Evolutionary conservation across 2,113 vertebrate species (phyloP), one percentile per base, ranked within the genome.

Genomic region (Oceanodroma tethys): DNA sequence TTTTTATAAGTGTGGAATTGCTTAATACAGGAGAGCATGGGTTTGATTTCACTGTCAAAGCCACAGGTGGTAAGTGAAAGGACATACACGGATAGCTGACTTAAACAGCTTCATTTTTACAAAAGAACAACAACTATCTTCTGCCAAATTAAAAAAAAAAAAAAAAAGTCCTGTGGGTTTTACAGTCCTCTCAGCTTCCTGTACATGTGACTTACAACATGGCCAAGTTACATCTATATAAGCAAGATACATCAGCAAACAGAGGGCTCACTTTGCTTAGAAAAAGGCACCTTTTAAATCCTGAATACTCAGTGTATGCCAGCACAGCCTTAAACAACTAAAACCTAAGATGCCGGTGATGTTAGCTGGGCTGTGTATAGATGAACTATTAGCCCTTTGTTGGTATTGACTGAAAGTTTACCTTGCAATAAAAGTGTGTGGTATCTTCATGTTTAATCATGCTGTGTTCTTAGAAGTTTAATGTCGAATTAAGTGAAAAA

Each of bases 141-240:
- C 50, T 81, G 81, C 68, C 89, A 79, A 84, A 30, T 67, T 56
- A 20, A 34, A n/a, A 53, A n/a, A 68, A 42, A 40, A 38, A 63
- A 40, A 18, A 36, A 55, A 20, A 10, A n/a, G 8, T 13, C 32
- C 40, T 90, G 86, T 6, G 93, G 88, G 56, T 94, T 95, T 92
- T 84, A 27, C 19, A 91, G 66, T 8, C 58, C 80, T 86, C 48
- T 80, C 63, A 53, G 43, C 68, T 96, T 97, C 95, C 95, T 95
- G 89, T 52, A 4, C 86, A 42, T 7, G 93, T 95, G 95, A 93
- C 91, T 87, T 45, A 22, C 32, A 75, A 1, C 27, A 11, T 2
- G 6, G 58, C 56, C 86, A n/a, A 85, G 67, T 85, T 38, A 16
- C 38, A 40, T 89, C 74, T 79, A 2, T 17, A 32, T 25, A 4